phyloP scores from a whole-genome alignment of 2,113 vertebrate species.

The Spizaetus ornatus region DNA sequence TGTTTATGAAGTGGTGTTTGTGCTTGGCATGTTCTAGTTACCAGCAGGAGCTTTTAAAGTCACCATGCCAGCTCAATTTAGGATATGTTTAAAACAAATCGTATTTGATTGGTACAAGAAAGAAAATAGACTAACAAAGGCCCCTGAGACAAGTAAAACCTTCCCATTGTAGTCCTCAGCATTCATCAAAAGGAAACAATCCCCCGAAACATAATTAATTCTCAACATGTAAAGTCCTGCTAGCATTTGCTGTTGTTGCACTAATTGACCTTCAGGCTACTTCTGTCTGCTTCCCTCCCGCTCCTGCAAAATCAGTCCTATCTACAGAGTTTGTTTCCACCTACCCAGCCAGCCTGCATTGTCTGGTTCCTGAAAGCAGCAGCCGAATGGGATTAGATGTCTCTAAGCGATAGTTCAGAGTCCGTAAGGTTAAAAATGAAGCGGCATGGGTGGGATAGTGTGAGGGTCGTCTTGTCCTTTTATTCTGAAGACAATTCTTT shows the following conservation, averaged over 20 bases:
- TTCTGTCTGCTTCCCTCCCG: not conserved
- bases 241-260: not conserved
- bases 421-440: accelerated
- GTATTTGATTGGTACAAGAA: not conserved
- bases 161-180: not conserved
- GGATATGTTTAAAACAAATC: not conserved
- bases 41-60: not conserved
- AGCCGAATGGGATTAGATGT: accelerated
- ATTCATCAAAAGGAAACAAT: not conserved
- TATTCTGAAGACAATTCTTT: accelerated
- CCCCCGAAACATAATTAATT: not conserved
- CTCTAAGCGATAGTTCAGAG: accelerated
- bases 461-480: not conserved
- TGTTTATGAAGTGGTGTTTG: not conserved
- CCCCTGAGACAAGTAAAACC: not conserved
- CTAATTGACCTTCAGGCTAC: not conserved
- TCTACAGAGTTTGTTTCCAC: not conserved
- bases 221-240: not conserved
- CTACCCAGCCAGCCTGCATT: not conserved
- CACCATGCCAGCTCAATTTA: not conserved
- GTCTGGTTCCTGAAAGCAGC: not conserved
- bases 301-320: not conserved
- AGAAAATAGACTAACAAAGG: not conserved
- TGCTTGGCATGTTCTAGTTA: not conserved
- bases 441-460: accelerated